Evolutionary conservation across 1,140 invertebrate genomes (phyloP), one percentile per base, ranked within the genome.

Genomic region (Aphaenogaster ashmeadi): DNA sequence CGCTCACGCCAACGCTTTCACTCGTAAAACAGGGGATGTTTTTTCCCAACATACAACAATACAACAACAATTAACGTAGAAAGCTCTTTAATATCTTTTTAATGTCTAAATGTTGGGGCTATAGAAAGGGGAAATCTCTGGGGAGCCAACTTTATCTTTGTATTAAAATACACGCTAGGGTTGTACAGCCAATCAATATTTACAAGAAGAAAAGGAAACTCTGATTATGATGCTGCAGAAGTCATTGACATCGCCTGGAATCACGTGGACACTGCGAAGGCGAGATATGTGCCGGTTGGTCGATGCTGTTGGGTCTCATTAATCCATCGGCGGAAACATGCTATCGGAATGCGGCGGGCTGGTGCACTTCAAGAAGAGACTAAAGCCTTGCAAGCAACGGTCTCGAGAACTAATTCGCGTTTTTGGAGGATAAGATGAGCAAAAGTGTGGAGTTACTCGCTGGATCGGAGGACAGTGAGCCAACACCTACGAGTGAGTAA

Each of bases 391-490:
- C 87, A 71, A 79, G 85, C 88, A 81, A 75, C 84, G 75, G 85
- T 72, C 69, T 77, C 83, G 84, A 67, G 86, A 87, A 78, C 74
- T 78, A 66, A 88, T 89, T 66, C 86, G 87, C 71, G 81, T 79
- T 36, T 60, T 87, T 60, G 87, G 81, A 67, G 87, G 85, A 87
- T 91, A 94, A 93, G 87, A 95, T 95, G 94, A 95, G 94, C 92
- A 95, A 95, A 84, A 95, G 94, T 88, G 94, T 94, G 60, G 94
- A 95, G 83, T 90, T 95, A 79, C 94, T 95, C 79, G 92, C 93
- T 88, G 94, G 92, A 86, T 90, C 94, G 83, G 93, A 94, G 89
- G 93, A 95, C 90, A 92, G 90, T 88, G 94, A 94, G 89, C 90
- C 88, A 74, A 81, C 83, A 79, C 47, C 81, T 69, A 92, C 56